phyloP scores from a whole-genome alignment of 2,113 vertebrate genomes.

The Ctenodactylus gundi region DNA sequence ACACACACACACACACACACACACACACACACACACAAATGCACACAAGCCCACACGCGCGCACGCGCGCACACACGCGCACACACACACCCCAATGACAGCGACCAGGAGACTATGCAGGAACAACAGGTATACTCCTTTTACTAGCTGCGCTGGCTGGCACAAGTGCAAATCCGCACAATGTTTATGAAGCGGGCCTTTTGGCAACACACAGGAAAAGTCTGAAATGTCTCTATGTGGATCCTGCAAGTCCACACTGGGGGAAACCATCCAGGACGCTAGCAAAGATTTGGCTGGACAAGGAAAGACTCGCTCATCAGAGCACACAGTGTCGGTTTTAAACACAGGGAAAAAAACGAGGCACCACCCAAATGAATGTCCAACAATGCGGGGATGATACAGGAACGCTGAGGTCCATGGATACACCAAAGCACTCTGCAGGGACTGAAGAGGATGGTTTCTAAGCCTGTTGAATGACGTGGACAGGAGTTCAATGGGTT shows the following conservation, averaged over 20 bases:
- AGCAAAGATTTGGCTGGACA: slow-evolving; percentile 60
- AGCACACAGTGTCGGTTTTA: slow-evolving; percentile 45
- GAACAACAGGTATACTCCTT: background rate
- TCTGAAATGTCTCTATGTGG: slow-evolving; percentile 57
- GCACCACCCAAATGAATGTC: slow-evolving; percentile 70
- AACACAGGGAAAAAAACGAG: slow-evolving; percentile 62
- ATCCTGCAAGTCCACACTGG: slow-evolving; percentile 41
- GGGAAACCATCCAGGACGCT: background rate
- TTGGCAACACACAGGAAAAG: slow-evolving; percentile 50
- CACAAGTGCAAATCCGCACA: slow-evolving; percentile 41
- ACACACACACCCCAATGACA: background rate
- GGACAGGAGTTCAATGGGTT: slow-evolving; percentile 56
- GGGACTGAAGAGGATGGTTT: slow-evolving; percentile 66
- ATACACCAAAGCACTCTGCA: slow-evolving; percentile 61
- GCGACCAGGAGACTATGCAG: background rate
- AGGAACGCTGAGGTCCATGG: slow-evolving; percentile 61
- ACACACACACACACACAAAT: background rate
- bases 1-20: background rate
- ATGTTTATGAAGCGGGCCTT: background rate
- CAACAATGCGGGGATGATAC: slow-evolving; percentile 19
- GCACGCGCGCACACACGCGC: background rate
- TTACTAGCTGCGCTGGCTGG: slow-evolving; percentile 54
- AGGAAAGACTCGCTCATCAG: slow-evolving; percentile 55
- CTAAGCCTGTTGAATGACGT: slow-evolving; percentile 64
- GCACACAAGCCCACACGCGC: accelerated